A percentile compares a stretch with the other conserved stretches of the same genome.
These are phyloP conservation scores for Drosophila willistoni DNA, from an alignment of 1,140 invertebrate species.

Conservation along the genomic window DNA sequence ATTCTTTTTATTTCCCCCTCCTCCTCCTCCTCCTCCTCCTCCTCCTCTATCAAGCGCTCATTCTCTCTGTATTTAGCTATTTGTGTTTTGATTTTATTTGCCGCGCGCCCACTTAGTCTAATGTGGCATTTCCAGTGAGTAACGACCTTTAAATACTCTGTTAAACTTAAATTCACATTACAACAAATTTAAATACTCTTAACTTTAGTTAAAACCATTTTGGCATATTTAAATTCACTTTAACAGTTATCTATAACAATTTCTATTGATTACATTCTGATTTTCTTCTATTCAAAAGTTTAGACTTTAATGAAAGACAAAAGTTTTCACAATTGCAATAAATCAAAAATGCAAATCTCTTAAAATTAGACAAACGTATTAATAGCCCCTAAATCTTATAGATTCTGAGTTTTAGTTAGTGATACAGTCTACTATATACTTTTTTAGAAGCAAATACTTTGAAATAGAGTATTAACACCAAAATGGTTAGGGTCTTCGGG, in stretches of 20 bases:
- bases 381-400: no score
- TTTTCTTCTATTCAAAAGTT: no score
- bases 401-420: neutral
- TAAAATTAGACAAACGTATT: no score
- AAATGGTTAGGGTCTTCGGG: neutral
- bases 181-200: no score
- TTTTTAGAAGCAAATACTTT: neutral
- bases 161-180: no score
- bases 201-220: neutral
- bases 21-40: no score
- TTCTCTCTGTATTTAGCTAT: conserved; percentile 52
- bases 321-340: no score
- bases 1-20: conserved; percentile 43
- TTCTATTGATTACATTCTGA: no score
- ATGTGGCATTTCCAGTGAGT: neutral
- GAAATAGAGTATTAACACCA: conserved; percentile 1
- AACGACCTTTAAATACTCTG: neutral
- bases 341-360: no score
- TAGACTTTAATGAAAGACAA: no score
- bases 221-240: no score
- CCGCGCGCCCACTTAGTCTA: conserved; percentile 38
- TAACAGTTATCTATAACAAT: no score
- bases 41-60: neutral
- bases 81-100: conserved; percentile 67
- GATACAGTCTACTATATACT: neutral